phyloP scores from a whole-genome alignment of 2,113 vertebrate species.

The Cichladusa arquata region DNA sequence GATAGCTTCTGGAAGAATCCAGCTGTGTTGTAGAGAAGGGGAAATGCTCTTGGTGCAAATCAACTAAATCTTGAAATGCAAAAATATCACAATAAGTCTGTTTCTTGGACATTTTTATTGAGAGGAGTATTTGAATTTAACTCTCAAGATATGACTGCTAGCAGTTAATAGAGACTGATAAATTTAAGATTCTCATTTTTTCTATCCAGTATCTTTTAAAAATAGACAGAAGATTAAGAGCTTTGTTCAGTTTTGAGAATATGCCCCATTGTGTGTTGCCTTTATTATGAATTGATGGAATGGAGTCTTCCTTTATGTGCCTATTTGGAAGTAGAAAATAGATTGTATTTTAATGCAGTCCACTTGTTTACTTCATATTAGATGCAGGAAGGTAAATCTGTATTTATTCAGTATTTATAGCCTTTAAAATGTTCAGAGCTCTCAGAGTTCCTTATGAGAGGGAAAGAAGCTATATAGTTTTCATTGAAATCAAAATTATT shows the following conservation, averaged over 20 bases:
- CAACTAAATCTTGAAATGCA: background rate
- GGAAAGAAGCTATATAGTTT: background rate
- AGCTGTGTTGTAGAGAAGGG: background rate
- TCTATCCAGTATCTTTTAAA: background rate
- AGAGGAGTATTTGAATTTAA: background rate
- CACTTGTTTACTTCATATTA: background rate
- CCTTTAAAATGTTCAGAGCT: background rate
- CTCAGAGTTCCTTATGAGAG: background rate
- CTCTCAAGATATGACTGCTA: background rate
- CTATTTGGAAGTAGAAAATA: background rate
- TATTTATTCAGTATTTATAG: background rate
- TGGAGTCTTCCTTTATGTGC: background rate
- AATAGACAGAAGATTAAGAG: background rate
- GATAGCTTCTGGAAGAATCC: background rate
- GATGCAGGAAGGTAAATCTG: background rate
- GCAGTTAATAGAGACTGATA: background rate
- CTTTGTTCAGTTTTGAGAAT: background rate
- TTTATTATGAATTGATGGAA: background rate
- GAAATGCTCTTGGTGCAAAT: background rate
- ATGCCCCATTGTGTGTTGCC: background rate
- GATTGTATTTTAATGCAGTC: background rate
- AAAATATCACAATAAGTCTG: background rate
- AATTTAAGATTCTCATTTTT: background rate
- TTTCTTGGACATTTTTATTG: background rate
- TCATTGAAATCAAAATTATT: background rate